phyloP scores from a whole-genome alignment of 2,888 invertebrate species.

The Cephalotes varians region DNA sequence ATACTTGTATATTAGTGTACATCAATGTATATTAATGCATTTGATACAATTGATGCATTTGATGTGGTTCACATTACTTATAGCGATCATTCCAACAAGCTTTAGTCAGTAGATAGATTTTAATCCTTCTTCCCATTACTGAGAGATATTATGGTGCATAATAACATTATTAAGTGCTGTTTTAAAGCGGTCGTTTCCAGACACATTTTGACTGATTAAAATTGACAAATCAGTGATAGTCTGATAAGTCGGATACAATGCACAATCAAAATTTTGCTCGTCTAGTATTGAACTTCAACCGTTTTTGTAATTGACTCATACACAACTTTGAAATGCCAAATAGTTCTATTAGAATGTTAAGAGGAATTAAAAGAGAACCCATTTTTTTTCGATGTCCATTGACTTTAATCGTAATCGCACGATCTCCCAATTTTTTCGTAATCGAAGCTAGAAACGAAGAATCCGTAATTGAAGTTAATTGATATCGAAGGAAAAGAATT shows the following conservation, averaged over 20 bases:
- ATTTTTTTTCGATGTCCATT: conserved; percentile 3
- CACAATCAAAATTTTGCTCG: not conserved
- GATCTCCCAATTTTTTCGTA: not conserved
- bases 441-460: not conserved
- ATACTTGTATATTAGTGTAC: conserved; percentile 2
- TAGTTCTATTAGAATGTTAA: not conserved
- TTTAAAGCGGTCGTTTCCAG: not conserved
- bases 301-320: not conserved
- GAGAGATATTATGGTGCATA: not conserved
- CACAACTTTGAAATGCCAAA: not conserved
- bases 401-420: not conserved
- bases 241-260: not conserved
- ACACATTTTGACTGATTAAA: conserved; percentile 7
- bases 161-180: not conserved
- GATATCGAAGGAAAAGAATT: not conserved
- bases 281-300: not conserved
- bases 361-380: not conserved
- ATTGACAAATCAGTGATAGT: not conserved
- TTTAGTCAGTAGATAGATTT: conserved; percentile 30
- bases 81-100: conserved; percentile 10
- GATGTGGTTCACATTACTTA: conserved; percentile 16
- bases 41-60: conserved; percentile 36
- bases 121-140: not conserved
- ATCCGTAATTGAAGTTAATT: conserved; percentile 7
- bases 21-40: conserved; percentile 6